Evolutionary conservation across 2,797 vertebrate genomes (phyloP), one percentile per base, ranked within the genome.

Genomic region (Microctenopoma lineatum): DNA sequence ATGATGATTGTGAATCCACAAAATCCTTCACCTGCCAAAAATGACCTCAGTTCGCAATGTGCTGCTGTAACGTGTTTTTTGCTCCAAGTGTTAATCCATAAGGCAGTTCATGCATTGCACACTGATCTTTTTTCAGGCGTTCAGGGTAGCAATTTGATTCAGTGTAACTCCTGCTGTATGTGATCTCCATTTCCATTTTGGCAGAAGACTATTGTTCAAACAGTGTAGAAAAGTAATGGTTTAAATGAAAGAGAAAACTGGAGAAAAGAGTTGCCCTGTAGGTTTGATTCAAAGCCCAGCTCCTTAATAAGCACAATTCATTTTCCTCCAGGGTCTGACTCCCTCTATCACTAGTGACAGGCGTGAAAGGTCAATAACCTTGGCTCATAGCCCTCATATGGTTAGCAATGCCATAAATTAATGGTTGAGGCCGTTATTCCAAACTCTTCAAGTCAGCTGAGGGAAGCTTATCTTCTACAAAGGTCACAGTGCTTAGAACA

Each of bases 301-400:
- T 79, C 59, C 75, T 84, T 90, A 92, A 92, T 87, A 89, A 90
- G 88, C 74, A 67, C 87, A 82, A 86, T 91, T 89, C 85, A 91
- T 90, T 89, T 85, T 81, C 77, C 81, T 85, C 76, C 57, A 53
- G 82, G 74, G 55, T 76, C 80, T 77, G 59, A 73, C 79, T 88
- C 77, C 72, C 58, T 92, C 88, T 77, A 91, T 93, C 91, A 92
- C 86, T 78, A 84, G 79, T 89, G 93, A 92, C 92, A 92, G 90
- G 83, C 90, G 59, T 90, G 88, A 93, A 93, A 93, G 93, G 93
- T 93, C 92, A 93, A 93, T 93, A 93, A 92, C 92, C 91, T 92
- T 90, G 87, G 89, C 89, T 90, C 86, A 81, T 78, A 86, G 90
- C 85, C 79, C 86, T 92, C 90, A 87, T 92, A 91, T 91, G 91